Percentiles rank a stretch among this genome's conserved stretches.
Conservation (phyloP, 2,797 vertebrate genomes). For the Paramormyrops hopkinsi region DNA sequence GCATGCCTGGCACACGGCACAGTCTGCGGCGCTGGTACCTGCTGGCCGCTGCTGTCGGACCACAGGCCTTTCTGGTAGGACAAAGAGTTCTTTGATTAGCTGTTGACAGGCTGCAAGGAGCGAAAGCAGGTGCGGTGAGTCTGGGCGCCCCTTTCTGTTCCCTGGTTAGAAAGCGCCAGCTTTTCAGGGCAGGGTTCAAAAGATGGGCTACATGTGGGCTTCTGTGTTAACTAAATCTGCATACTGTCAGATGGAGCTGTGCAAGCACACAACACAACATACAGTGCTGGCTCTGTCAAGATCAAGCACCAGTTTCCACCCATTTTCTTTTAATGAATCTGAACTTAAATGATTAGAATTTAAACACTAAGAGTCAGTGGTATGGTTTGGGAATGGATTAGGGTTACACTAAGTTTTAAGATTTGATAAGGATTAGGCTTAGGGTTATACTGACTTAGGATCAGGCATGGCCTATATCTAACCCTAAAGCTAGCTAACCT, state of each 20-base stretch:
- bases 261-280: background rate
- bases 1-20: background rate
- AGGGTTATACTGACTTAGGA: background rate
- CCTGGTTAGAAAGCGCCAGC: background rate
- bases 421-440: background rate
- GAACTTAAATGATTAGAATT: background rate
- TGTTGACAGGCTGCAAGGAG: constrained; percentile 74
- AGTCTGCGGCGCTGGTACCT: constrained; percentile 53
- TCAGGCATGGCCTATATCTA: background rate
- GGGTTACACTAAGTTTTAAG: background rate
- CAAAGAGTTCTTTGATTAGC: constrained; percentile 80
- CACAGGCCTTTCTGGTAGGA: constrained; percentile 73
- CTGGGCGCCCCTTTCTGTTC: constrained; percentile 35
- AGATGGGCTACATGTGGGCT: background rate
- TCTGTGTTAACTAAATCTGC: background rate
- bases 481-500: background rate
- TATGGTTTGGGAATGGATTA: background rate
- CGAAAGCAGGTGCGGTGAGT: constrained; percentile 67
- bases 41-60: constrained; percentile 66
- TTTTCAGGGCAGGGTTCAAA: background rate
- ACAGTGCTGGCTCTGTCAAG: background rate
- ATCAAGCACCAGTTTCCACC: background rate
- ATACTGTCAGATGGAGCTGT: background rate
- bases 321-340: background rate
- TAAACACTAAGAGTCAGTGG: background rate